These are phyloP conservation scores for Gymnarchus niloticus DNA, from an alignment of 2,113 vertebrate genomes.

Conservation along the genomic window DNA sequence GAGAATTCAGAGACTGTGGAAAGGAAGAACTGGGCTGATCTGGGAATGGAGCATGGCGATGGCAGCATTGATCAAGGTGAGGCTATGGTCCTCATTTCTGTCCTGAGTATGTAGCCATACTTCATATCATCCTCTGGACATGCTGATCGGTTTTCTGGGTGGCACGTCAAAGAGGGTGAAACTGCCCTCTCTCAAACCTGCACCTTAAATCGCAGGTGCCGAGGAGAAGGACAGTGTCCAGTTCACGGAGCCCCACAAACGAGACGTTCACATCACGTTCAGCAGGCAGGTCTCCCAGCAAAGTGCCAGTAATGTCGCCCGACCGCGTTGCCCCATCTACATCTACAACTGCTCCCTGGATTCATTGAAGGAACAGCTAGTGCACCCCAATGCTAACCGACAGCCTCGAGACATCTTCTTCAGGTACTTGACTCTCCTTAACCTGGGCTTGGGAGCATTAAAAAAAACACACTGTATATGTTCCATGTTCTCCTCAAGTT, in stretches of 20 bases:
- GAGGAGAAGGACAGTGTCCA: constrained; percentile 65
- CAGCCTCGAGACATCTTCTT: constrained; percentile 78
- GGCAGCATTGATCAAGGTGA: constrained; percentile 35
- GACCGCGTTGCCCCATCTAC: constrained; percentile 80
- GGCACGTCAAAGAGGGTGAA: background rate
- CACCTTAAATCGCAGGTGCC: constrained; percentile 43
- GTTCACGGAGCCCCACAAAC: constrained; percentile 59
- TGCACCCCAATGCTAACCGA: constrained; percentile 65
- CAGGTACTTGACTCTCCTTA: constrained; percentile 61
- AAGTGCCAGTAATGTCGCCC: constrained; percentile 59
- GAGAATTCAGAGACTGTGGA: constrained; percentile 27
- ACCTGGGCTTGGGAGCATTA: background rate
- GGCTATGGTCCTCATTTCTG: background rate
- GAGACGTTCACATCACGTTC: constrained; percentile 64
- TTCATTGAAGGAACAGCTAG: constrained; percentile 78
- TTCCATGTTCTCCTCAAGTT: background rate
- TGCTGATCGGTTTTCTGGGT: too few relatives aligned
- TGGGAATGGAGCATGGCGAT: constrained; percentile 18
- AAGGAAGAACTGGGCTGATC: constrained; percentile 26
- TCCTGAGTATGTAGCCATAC: background rate
- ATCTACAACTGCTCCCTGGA: constrained; percentile 90
- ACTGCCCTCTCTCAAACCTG: background rate
- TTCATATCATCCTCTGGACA: background rate
- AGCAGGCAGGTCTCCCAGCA: constrained; percentile 68
- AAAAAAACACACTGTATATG: background rate